Conservation (phyloP, 2,888 invertebrate genomes). For the Apodemia mormo region DNA sequence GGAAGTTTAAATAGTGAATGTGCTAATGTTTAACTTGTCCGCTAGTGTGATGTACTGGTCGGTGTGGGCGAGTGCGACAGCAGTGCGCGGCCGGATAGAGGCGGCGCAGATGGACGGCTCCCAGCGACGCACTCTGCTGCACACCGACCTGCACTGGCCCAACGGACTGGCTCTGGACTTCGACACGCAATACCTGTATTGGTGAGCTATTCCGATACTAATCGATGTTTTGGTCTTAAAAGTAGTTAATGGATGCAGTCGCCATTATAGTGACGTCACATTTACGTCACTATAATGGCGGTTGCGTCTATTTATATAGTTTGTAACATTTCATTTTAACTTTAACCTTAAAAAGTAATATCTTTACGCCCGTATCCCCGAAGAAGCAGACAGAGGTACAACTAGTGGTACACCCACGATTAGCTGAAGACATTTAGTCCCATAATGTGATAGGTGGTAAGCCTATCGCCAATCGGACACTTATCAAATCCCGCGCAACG, state of each 20-base stretch:
- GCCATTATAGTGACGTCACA: background rate
- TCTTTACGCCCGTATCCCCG: too few relatives aligned
- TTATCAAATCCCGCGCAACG: background rate
- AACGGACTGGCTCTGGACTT: constrained; percentile 83
- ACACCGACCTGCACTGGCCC: constrained; percentile 85
- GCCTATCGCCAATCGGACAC: too few relatives aligned
- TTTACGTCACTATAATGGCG: background rate
- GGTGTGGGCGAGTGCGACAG: constrained; percentile 82
- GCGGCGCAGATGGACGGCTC: constrained; percentile 78
- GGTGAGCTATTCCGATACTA: constrained; percentile 41
- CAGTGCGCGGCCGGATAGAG: constrained; percentile 82
- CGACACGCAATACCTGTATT: constrained; percentile 54
- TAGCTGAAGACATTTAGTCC: too few relatives aligned
- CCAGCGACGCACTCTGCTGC: constrained; percentile 82
- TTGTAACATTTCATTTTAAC: too few relatives aligned
- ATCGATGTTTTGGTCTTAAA: too few relatives aligned
- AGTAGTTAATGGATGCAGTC: too few relatives aligned
- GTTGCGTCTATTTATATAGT: too few relatives aligned
- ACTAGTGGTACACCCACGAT: too few relatives aligned
- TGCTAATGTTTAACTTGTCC: background rate
- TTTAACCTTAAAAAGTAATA: too few relatives aligned
- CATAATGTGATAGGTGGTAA: too few relatives aligned
- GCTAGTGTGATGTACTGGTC: constrained; percentile 87
- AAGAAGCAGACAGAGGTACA: too few relatives aligned
- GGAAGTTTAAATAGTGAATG: too few relatives aligned